These are phyloP conservation scores for Microdon myrmicae DNA, from an alignment of 2,888 invertebrate species.

Conservation along the genomic window DNA sequence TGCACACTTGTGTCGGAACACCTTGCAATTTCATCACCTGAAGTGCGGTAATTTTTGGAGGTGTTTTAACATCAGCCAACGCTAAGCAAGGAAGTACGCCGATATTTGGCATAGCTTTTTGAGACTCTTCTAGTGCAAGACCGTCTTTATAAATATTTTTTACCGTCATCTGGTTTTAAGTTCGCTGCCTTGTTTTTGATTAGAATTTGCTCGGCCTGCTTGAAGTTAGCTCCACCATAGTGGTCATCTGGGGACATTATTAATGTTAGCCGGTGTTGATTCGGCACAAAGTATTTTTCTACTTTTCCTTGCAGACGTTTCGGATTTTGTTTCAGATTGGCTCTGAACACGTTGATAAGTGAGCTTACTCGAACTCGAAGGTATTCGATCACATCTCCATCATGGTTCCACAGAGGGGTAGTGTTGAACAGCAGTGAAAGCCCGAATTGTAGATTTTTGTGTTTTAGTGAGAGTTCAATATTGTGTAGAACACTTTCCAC, in stretches of 20 bases:
- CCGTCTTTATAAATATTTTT: conserved; percentile 78
- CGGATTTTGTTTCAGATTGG: conserved; percentile 73
- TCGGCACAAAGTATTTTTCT: conserved; percentile 80
- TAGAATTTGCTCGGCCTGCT: conserved; percentile 74
- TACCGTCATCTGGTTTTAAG: conserved; percentile 72
- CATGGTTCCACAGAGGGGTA: conserved; percentile 88
- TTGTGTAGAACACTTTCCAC: conserved; percentile 88
- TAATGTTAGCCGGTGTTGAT: conserved; percentile 82
- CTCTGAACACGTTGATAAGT: conserved; percentile 74
- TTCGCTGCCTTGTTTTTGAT: conserved; percentile 73
- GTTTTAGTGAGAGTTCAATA: conserved; percentile 85
- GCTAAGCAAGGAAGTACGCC: conserved; percentile 83
- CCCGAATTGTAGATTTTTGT: conserved; percentile 90
- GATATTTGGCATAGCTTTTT: conserved; percentile 76
- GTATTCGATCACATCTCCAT: conserved; percentile 77
- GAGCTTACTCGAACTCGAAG: conserved; percentile 81
- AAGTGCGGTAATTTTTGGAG: conserved; percentile 66
- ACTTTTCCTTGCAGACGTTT: conserved; percentile 76
- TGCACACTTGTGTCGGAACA: conserved; percentile 80
- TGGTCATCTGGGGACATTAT: conserved; percentile 86
- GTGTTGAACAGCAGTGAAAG: conserved; percentile 80
- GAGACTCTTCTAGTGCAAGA: conserved; percentile 75
- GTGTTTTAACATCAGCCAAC: conserved; percentile 78
- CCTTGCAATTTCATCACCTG: conserved; percentile 56
- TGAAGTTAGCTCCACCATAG: conserved; percentile 77